Conservation (phyloP, 1,140 invertebrate species). For the Alviniconcha marisindica region DNA sequence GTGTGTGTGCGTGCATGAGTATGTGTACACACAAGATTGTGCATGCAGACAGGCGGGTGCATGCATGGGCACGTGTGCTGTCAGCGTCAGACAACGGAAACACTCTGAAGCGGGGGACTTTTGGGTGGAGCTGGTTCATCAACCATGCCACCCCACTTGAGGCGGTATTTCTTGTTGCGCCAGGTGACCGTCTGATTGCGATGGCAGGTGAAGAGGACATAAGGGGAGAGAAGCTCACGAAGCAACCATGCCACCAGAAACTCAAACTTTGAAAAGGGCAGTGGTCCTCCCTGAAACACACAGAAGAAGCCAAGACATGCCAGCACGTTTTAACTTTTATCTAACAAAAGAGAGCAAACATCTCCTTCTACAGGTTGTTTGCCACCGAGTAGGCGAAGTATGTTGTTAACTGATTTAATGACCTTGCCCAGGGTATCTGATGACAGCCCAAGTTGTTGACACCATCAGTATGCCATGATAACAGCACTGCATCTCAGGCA, state of each 20-base stretch:
- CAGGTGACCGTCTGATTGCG: conserved; percentile 91
- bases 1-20: not conserved
- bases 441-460: too few relatives aligned
- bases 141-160: conserved; percentile 92
- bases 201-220: conserved; percentile 90
- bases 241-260: conserved; percentile 98
- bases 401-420: too few relatives aligned
- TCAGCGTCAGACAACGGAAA: conserved; percentile 11
- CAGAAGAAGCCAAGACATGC: conserved; percentile 28
- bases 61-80: not conserved
- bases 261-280: conserved; percentile 97
- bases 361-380: too few relatives aligned
- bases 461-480: too few relatives aligned
- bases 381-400: too few relatives aligned
- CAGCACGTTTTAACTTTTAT: too few relatives aligned
- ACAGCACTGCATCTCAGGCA: too few relatives aligned
- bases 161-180: conserved; percentile 90
- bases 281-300: conserved; percentile 87
- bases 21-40: not conserved
- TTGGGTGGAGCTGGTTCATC: conserved; percentile 46
- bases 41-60: not conserved
- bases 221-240: conserved; percentile 92
- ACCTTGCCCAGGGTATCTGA: too few relatives aligned
- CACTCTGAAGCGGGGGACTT: not conserved
- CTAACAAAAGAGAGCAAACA: too few relatives aligned